Evolutionary conservation across 1,140 invertebrate species (phyloP).

Genomic region (Ylistrum balloti): DNA sequence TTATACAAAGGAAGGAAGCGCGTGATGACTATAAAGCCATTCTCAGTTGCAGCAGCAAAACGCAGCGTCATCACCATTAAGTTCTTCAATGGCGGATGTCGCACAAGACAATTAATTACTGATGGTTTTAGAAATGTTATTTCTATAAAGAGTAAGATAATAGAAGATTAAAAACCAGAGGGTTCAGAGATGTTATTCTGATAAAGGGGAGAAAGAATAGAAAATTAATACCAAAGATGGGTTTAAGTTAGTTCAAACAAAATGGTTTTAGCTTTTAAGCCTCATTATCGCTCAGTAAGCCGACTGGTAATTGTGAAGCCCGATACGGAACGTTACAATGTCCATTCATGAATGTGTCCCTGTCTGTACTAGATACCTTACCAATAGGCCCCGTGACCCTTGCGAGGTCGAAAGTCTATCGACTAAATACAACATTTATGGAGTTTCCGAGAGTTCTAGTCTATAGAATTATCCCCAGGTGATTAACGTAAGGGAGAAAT

Average conservation of each 20-base stretch:
- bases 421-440: slow-evolving; percentile 12
- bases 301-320: not conserved
- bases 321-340: not conserved
- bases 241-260: not conserved
- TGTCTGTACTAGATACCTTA: not conserved
- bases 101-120: slow-evolving; percentile 33
- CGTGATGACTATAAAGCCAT: not conserved
- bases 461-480: not conserved
- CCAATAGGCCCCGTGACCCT: not conserved
- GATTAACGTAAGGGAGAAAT: not conserved
- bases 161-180: slow-evolving; percentile 21
- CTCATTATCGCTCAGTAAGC: not conserved
- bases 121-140: not conserved
- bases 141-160: slow-evolving; percentile 29
- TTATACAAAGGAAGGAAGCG: not conserved
- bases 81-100: not conserved
- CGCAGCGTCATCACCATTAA: not conserved
- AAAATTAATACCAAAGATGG: not conserved
- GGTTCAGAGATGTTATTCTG: not conserved
- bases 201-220: slow-evolving; percentile 1
- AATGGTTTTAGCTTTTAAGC: slow-evolving; percentile 27
- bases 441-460: not conserved
- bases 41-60: not conserved
- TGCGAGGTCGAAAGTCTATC: not conserved
- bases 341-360: not conserved